Evolutionary conservation across 2,797 vertebrate species (phyloP).

Genomic region (Chloroceryle inda): DNA sequence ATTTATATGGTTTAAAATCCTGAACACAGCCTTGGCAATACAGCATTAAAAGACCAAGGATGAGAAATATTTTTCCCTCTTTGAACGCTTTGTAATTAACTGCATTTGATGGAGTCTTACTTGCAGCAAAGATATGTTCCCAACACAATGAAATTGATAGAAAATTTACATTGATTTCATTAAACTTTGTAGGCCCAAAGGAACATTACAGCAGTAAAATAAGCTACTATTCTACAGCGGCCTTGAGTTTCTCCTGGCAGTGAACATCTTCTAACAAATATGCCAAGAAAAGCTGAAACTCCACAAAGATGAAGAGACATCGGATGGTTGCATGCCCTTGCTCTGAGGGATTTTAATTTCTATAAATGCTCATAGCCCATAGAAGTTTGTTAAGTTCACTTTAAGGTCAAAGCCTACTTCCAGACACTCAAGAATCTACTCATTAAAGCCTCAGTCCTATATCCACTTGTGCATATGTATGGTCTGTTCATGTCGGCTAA

Average conservation of each 20-base stretch:
- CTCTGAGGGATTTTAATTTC: conserved; percentile 17
- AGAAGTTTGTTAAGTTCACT: conserved; percentile 16
- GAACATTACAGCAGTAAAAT: not conserved
- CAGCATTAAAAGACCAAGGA: not conserved
- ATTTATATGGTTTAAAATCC: not conserved
- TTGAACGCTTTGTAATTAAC: not conserved
- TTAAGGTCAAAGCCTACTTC: conserved; percentile 16
- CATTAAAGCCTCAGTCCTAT: not conserved
- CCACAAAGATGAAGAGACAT: conserved; percentile 1
- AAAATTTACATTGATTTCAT: conserved; percentile 7
- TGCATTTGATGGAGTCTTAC: not conserved
- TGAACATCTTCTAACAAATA: not conserved
- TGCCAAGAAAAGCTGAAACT: conserved; percentile 24
- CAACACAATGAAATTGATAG: not conserved
- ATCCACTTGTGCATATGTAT: not conserved
- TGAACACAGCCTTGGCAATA: not conserved
- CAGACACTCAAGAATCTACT: conserved; percentile 3
- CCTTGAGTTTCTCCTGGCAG: not conserved
- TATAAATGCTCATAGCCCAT: not conserved
- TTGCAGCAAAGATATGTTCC: not conserved
- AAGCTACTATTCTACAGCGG: not conserved
- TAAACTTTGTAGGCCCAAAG: conserved; percentile 6
- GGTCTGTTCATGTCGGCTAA: not conserved
- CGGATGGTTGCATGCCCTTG: conserved; percentile 5
- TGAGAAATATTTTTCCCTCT: not conserved